Evolutionary conservation across 2,888 invertebrate genomes (phyloP).

Genomic region (Desoria tigrina): DNA sequence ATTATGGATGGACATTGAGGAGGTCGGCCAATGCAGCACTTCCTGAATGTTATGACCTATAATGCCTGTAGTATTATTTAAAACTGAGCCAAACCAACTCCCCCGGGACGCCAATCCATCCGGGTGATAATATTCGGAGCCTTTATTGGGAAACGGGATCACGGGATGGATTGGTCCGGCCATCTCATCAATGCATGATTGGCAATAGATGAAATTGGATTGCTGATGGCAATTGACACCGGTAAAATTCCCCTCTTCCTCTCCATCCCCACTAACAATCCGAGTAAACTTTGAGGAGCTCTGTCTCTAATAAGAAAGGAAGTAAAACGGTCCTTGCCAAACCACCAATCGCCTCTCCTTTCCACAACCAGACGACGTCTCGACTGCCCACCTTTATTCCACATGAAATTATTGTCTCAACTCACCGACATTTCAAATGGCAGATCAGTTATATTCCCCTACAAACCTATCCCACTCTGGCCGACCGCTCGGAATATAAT

Average conservation of each 20-base stretch:
- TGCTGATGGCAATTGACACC: conserved; percentile 34
- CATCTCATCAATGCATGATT: conserved; percentile 55
- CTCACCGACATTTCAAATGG: no score
- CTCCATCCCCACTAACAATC: neutral
- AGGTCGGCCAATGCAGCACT: conserved; percentile 53
- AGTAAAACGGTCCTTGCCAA: no score
- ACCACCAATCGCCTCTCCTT: no score
- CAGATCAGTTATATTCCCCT: no score
- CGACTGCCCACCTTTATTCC: conserved; percentile 4
- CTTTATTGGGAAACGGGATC: conserved; percentile 52
- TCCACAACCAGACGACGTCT: neutral
- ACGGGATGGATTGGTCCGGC: conserved; percentile 52
- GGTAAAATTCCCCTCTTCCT: conserved; percentile 9
- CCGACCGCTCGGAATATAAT: no score
- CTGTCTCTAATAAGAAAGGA: no score
- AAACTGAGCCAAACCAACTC: conserved; percentile 48
- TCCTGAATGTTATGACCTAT: conserved; percentile 55
- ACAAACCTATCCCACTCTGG: no score
- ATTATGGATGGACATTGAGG: conserved; percentile 54
- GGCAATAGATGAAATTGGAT: conserved; percentile 54
- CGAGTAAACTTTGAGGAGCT: neutral
- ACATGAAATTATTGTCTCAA: conserved; percentile 4
- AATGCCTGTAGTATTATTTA: conserved; percentile 54
- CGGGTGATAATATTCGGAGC: conserved; percentile 40
- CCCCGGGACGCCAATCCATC: conserved; percentile 30